Evolutionary conservation across 2,888 invertebrate genomes (phyloP).

Genomic region (Clepsis dumicolana): DNA sequence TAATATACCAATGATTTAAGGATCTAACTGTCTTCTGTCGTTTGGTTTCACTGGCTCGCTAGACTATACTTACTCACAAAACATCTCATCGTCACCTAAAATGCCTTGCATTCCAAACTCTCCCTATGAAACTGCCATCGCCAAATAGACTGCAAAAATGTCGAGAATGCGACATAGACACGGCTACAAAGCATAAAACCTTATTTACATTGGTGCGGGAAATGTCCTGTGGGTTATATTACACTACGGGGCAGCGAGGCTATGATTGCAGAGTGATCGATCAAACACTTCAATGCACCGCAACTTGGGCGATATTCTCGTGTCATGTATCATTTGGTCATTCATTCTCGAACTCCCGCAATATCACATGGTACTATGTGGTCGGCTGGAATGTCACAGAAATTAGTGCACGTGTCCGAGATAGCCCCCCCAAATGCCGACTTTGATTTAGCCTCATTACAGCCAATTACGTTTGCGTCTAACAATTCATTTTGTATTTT

Average conservation of each 20-base stretch:
- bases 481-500: slow-evolving; percentile 50
- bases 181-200: slow-evolving; percentile 19
- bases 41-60: neutral
- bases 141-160: slow-evolving; percentile 22
- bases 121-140: neutral
- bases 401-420: slow-evolving; percentile 60
- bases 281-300: neutral
- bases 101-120: neutral
- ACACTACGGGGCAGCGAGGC: neutral
- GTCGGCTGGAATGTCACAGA: slow-evolving; percentile 60
- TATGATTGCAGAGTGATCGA: neutral
- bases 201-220: neutral
- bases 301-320: neutral
- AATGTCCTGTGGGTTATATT: neutral
- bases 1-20: no score
- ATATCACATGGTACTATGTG: slow-evolving; percentile 41
- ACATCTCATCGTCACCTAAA: neutral
- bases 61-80: neutral
- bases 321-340: neutral
- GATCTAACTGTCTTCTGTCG: neutral
- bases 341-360: slow-evolving; percentile 21
- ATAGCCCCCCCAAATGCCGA: slow-evolving; percentile 54
- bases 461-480: slow-evolving; percentile 52
- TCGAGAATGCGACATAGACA: slow-evolving; percentile 3
- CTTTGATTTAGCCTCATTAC: slow-evolving; percentile 60